These are phyloP conservation scores for Tetragonula carbonaria DNA, from an alignment of 2,888 invertebrate species.

Conservation along the genomic window DNA sequence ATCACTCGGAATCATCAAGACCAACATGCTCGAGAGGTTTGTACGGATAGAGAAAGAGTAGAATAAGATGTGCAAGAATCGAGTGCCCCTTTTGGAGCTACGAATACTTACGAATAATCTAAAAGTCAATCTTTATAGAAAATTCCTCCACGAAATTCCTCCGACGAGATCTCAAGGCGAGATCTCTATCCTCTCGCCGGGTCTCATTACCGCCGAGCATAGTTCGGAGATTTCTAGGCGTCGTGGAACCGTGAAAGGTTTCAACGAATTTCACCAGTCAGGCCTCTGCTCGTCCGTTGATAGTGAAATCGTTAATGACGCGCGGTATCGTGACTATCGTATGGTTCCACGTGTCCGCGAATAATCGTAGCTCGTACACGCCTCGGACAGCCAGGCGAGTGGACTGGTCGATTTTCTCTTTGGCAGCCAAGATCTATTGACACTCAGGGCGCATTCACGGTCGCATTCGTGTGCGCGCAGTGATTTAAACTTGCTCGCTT, in stretches of 20 bases:
- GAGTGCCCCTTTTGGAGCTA: neutral
- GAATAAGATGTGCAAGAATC: neutral
- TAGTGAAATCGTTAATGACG: conserved; percentile 60
- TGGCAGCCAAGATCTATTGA: conserved; percentile 71
- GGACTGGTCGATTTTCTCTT: conserved; percentile 75
- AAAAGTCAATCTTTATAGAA: neutral
- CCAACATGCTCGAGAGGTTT: neutral
- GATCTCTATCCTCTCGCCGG: neutral
- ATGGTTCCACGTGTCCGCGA: conserved; percentile 21
- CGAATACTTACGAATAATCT: neutral
- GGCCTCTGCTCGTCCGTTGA: conserved; percentile 11
- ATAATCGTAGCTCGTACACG: conserved; percentile 8
- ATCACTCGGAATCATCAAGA: neutral
- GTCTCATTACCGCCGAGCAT: neutral
- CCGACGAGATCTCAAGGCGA: neutral
- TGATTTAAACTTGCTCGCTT: conserved; percentile 73
- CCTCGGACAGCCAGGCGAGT: conserved; percentile 28
- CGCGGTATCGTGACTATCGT: conserved; percentile 16
- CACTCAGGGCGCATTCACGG: conserved; percentile 74
- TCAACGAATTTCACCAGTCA: conserved; percentile 11
- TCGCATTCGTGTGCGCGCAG: conserved; percentile 60
- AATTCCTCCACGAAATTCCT: too few species aligned
- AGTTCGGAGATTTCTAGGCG: neutral
- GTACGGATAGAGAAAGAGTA: neutral
- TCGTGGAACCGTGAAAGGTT: conserved; percentile 4